Conservation (phyloP, 1,140 invertebrate genomes). For the Prorops nasuta region DNA sequence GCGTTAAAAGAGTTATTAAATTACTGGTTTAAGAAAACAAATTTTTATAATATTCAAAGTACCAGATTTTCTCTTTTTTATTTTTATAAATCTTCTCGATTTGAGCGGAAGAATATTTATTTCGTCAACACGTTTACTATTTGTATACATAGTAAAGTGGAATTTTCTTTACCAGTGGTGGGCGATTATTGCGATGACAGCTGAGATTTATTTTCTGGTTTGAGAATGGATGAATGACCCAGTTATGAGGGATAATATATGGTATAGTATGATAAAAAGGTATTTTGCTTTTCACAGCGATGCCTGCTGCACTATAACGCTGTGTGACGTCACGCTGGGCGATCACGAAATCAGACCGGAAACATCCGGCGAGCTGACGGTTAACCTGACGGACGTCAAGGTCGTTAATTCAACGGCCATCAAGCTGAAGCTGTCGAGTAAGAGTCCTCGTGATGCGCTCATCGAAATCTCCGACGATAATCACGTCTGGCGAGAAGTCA, state of each 20-base stretch:
- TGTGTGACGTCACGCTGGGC: slow-evolving; percentile 77
- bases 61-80: background rate
- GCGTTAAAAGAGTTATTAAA: no score
- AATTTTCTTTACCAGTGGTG: no score
- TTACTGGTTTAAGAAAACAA: no score
- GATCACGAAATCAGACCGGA: slow-evolving; percentile 64
- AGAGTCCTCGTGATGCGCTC: slow-evolving; percentile 34
- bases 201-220: no score
- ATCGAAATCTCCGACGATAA: slow-evolving; percentile 52
- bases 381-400: slow-evolving; percentile 48
- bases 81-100: slow-evolving; percentile 10
- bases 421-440: slow-evolving; percentile 41
- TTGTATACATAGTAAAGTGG: no score
- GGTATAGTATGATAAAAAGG: no score
- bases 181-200: no score
- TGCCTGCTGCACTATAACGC: slow-evolving; percentile 77
- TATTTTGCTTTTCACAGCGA: slow-evolving; percentile 60
- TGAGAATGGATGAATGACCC: no score
- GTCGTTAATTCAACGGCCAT: slow-evolving; percentile 50
- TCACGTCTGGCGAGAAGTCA: slow-evolving; percentile 47
- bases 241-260: no score
- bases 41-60: no score
- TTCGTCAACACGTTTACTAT: no score
- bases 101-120: no score
- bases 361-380: slow-evolving; percentile 35